phyloP scores from a whole-genome alignment of 2,888 invertebrate genomes.

The Sicus ferrugineus region DNA sequence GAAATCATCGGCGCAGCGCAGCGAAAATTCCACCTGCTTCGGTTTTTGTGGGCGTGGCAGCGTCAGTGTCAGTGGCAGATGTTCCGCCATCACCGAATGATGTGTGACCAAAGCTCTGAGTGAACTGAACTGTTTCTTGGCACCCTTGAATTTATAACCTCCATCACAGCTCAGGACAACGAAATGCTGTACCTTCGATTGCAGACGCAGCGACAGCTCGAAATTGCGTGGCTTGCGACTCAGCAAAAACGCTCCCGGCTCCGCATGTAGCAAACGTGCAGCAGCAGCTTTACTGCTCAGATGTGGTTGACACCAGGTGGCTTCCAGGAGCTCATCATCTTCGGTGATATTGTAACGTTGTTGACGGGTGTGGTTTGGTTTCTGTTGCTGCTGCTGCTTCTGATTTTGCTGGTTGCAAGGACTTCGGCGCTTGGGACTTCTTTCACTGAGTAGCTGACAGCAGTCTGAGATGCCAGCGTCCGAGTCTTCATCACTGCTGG shows the following conservation, averaged over 20 bases:
- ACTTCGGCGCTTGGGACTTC: constrained; percentile 32
- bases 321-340: constrained; percentile 49
- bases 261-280: constrained; percentile 46
- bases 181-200: constrained; percentile 52
- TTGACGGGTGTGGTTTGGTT: neutral
- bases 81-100: constrained; percentile 96
- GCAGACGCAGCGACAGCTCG: constrained; percentile 52
- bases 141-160: constrained; percentile 73
- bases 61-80: constrained; percentile 89
- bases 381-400: neutral
- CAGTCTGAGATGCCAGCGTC: constrained; percentile 58
- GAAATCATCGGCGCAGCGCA: constrained; percentile 74
- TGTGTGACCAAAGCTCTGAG: constrained; percentile 92
- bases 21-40: constrained; percentile 41
- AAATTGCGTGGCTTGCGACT: constrained; percentile 52
- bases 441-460: constrained; percentile 51
- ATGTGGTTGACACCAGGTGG: constrained; percentile 56
- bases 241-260: constrained; percentile 53
- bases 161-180: constrained; percentile 46
- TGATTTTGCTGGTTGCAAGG: constrained; percentile 21
- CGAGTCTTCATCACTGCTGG: constrained; percentile 34
- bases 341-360: constrained; percentile 40
- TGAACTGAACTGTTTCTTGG: constrained; percentile 93
- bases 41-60: constrained; percentile 69
- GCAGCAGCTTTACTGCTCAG: constrained; percentile 52